Base-by-base conservation (phyloP, 2,797 vertebrate genomes). In the Muscicapa comitata region DNA sequence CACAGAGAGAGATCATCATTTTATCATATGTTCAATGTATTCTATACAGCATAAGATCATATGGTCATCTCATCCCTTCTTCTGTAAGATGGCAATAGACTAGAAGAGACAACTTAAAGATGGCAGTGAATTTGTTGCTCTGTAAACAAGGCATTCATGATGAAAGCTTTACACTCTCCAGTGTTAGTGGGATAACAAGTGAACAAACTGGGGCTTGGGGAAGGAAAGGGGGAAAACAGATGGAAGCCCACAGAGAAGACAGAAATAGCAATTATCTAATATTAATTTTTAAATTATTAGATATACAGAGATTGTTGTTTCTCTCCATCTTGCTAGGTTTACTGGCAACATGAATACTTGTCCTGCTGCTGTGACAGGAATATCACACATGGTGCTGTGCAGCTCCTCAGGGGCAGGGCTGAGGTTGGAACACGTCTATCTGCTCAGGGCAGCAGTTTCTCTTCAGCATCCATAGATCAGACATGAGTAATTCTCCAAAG, bases 361-460 rank as follows among this genome's bases (percentile, higher is more conserved):
- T 42, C 17, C 47, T 67, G 25, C 26, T 70, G 7, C 50, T 33
- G 75, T 16, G 7, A 8, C 65, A 61, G 38, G 40, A 51, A 73
- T 53, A 43, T 65, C 31, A 0, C 50, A 25, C 2, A 0, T 8
- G 9, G 17, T 6, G 5, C 10, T 45, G 33, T 66, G 78, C 5
- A 4, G 59, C 62, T 75, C 29, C 21, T 53, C 3, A 5, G 43
- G 67, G 79, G 58, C 53, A 65, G 65, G 62, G 31, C 53, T 88
- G 67, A 59, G 51, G 78, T 31, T 38, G 11, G 71, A 92, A 54
- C 24, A 38, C 2, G 9, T 15, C 79, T 57, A 6, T 86, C 40
- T 92, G 35, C 78, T 66, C 47, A 33, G 53, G 43, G 19, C 53
- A 74, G 59, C 59, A 58, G 61, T 28, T 82, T 76, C 72, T 78